A percentile compares a stretch with the other conserved stretches of the same genome.
These are phyloP conservation scores for Boloria selene DNA, from an alignment of 2,888 invertebrate genomes.

Conservation along the genomic window DNA sequence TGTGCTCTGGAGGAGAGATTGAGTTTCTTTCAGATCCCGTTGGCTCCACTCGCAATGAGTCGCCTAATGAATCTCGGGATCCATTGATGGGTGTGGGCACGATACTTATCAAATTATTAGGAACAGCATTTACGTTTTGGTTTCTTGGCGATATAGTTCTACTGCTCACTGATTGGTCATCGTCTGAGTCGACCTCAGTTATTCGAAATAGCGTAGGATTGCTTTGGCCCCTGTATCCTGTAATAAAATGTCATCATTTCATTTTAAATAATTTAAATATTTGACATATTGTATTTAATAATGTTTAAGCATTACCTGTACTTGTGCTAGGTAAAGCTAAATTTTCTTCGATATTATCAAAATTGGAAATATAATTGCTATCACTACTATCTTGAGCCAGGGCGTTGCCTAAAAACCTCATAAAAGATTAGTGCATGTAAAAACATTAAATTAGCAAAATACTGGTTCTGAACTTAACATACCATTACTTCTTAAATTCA, in stretches of 20 bases:
- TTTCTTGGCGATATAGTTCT: slow-evolving; percentile 66
- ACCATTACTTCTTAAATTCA: slow-evolving; percentile 69
- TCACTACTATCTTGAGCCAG: slow-evolving; percentile 63
- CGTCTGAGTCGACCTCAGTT: slow-evolving; percentile 84
- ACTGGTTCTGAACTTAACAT: slow-evolving; percentile 33
- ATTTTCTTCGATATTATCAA: slow-evolving; percentile 68
- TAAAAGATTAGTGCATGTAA: background rate
- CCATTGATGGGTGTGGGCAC: slow-evolving; percentile 84
- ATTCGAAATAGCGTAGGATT: slow-evolving; percentile 73
- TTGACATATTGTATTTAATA: slow-evolving; percentile 10
- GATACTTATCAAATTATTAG: slow-evolving; percentile 78
- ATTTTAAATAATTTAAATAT: slow-evolving; percentile 11
- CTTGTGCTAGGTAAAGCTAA: slow-evolving; percentile 86
- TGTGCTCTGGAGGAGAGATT: slow-evolving; percentile 51
- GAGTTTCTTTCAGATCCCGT: slow-evolving; percentile 54
- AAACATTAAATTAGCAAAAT: background rate
- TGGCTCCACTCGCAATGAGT: slow-evolving; percentile 61
- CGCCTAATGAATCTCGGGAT: slow-evolving; percentile 70
- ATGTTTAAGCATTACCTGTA: slow-evolving; percentile 69
- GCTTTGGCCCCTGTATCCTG: slow-evolving; percentile 76
- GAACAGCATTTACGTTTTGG: slow-evolving; percentile 55
- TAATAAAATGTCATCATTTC: slow-evolving; percentile 15
- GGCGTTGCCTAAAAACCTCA: slow-evolving; percentile 47
- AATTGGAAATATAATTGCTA: slow-evolving; percentile 58
- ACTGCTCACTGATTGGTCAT: slow-evolving; percentile 78